Base-by-base conservation (phyloP, 2,797 vertebrate species). In the Mergus octosetaceus region DNA sequence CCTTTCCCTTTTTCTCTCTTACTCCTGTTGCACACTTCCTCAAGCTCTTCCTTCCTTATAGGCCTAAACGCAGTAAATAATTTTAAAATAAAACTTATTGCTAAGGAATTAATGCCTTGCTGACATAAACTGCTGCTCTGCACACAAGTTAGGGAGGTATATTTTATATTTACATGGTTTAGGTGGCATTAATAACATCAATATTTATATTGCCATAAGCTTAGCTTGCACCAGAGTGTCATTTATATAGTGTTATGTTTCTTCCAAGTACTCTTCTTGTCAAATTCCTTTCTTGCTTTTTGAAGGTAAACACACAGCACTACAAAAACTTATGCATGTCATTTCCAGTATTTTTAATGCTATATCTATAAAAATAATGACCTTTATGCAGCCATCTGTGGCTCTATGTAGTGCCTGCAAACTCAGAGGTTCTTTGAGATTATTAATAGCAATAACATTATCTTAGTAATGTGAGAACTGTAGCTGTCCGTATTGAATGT, bases 341-440 rank as follows among this genome's bases (percentile, higher is more conserved):
- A 30, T 69, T 69, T 85, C 49, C 65, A 86, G 14, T 83, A 86
- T 56, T 96, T 96, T 96, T 93, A 87, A 92, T 90, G 36, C 54
- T 58, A 68, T 47, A 56, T 13, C 34, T 87, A 17, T 94, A 87
- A 91, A 96, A 97, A 85, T 93, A 93, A 93, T 95, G 51, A 94
- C 62, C 58, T 92, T 93, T 56, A 84, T 90, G 54, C n/a, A 94
- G 41, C 43, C 39, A 54, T 89, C 88, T 86, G 30, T 53, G 57
- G 14, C 51, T 81, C 66, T 75, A 10, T 4, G 6, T 66, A 83
- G 9, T 60, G 30, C 61, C 58, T 92, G 77, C 45, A 94, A 56
- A 58, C 21, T 41, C 4, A 7, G 30, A 53, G 60, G 24, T 86
- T 92, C 89, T 73, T 77, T 78, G 74, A 75, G 82, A 72, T 92